Conservation (phyloP, 2,888 invertebrate species). For the Antheraea assamensis region DNA sequence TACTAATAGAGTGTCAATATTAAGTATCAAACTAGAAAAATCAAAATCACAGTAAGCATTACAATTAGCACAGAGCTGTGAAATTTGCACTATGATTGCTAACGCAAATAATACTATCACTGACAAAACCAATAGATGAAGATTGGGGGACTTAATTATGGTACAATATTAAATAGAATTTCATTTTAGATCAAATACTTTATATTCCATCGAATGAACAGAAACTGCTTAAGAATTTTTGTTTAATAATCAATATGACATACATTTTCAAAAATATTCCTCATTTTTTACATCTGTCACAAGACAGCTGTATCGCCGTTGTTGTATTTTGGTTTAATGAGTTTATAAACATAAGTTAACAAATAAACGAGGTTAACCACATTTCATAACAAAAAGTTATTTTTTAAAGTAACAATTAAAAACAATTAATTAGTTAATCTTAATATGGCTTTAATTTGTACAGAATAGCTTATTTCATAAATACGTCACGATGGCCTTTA, state of each 20-base stretch:
- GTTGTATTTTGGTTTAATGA: neutral
- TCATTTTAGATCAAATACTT: no score
- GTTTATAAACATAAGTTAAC: neutral
- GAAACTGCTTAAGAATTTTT: no score
- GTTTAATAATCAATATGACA: no score
- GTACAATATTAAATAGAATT: no score
- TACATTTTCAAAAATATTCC: no score
- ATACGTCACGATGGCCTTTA: neutral
- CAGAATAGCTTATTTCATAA: neutral
- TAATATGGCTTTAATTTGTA: neutral
- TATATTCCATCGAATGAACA: no score
- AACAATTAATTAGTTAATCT: neutral
- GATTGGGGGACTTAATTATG: neutral
- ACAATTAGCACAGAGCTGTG: slow-evolving; percentile 4
- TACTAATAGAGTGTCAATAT: slow-evolving; percentile 8
- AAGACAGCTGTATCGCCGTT: neutral
- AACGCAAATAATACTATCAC: neutral
- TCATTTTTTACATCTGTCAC: neutral
- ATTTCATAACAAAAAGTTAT: neutral
- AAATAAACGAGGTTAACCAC: neutral
- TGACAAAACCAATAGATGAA: neutral
- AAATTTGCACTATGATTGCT: slow-evolving; percentile 4
- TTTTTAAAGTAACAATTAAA: neutral
- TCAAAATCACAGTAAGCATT: slow-evolving; percentile 1
- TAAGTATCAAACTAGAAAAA: neutral